Base-by-base conservation (phyloP, 2,113 vertebrate species). In the Procapra przewalskii region DNA sequence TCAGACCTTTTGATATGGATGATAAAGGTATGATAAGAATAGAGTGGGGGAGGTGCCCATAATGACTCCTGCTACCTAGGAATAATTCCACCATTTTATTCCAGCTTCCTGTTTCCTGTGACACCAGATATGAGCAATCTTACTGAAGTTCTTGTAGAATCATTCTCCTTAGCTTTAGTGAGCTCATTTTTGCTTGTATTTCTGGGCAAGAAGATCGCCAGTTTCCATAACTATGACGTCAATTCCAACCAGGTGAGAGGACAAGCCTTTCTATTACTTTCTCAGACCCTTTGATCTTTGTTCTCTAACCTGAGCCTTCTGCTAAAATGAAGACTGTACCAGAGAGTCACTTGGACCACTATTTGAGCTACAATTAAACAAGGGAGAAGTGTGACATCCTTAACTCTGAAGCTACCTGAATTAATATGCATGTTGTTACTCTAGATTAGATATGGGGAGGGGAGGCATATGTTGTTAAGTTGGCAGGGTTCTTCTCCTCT, bases 231-330 rank as follows among this genome's bases (percentile, higher is more conserved):
- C 94, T 99, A 98, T 93, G 75, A 3, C 13, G 71, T 98, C 62
- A 98, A 98, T 94, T 97, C 98, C 90, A 98, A 98, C 80, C 98
- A 99, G 98, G 98, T 99, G 77, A 98, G 98, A 96, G 77, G 85
- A 60, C 40, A 93, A 21, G 31, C 7, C 43, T 62, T 84, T 88
- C 88, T 77, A 0, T 55, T 43, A 17, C 15, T 79, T 57, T 62
- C 77, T 94, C 84, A 59, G 67, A 81, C 48, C 52, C 52, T 36
- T 89, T 67, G 31, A 27, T 79, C 36, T 82, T 36, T 93, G 90
- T n/a, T 71, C 25, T 90, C 43, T 64, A 12, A 50, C 31, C 95
- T 77, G 45, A 85, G 29, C 45, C 87, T 88, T 79, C 64, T 64
- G 14, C 48, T 40, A 62, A 33, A 4, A 5, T 14, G 45, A 94